Conservation (phyloP, 1,140 invertebrate genomes). For the Lepeophtheirus salmonis region DNA sequence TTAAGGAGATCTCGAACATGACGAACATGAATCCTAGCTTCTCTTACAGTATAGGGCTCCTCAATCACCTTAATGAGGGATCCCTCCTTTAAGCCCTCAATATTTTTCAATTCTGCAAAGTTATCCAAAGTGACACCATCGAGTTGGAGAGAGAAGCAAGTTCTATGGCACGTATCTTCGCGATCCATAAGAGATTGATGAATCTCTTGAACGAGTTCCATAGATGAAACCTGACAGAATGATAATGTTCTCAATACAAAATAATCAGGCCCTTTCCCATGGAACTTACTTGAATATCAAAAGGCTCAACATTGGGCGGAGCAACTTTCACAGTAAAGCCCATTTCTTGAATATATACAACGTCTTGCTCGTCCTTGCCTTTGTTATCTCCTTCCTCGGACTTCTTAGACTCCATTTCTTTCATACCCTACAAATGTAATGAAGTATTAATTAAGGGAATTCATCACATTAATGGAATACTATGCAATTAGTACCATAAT, state of each 20-base stretch:
- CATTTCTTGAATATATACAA: conserved; percentile 37
- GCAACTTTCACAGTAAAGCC: conserved; percentile 81
- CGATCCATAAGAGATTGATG: conserved; percentile 92
- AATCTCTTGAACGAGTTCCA: conserved; percentile 96
- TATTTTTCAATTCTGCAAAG: conserved; percentile 90
- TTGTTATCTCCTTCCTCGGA: conserved; percentile 38
- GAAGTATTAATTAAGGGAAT: no score
- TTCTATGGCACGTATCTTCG: conserved; percentile 91
- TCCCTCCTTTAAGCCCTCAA: conserved; percentile 83
- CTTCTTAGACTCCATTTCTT: background rate
- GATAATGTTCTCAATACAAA: background rate
- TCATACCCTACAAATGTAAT: background rate
- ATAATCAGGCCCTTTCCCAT: no score
- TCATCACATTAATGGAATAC: no score
- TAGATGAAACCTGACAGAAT: conserved; percentile 67
- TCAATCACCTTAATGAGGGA: conserved; percentile 48
- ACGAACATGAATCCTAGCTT: conserved; percentile 87
- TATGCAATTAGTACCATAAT: no score
- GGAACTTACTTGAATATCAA: conserved; percentile 61
- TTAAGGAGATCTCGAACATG: conserved; percentile 89
- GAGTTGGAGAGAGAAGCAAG: conserved; percentile 89
- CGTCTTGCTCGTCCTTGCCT: conserved; percentile 44
- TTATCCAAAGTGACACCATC: conserved; percentile 85
- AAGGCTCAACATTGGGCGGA: conserved; percentile 63
- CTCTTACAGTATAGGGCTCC: conserved; percentile 92